A percentile compares a stretch with the other conserved stretches of the same genome.
These are phyloP conservation scores for Theretra japonica DNA, from an alignment of 2,888 invertebrate species.

Conservation along the genomic window DNA sequence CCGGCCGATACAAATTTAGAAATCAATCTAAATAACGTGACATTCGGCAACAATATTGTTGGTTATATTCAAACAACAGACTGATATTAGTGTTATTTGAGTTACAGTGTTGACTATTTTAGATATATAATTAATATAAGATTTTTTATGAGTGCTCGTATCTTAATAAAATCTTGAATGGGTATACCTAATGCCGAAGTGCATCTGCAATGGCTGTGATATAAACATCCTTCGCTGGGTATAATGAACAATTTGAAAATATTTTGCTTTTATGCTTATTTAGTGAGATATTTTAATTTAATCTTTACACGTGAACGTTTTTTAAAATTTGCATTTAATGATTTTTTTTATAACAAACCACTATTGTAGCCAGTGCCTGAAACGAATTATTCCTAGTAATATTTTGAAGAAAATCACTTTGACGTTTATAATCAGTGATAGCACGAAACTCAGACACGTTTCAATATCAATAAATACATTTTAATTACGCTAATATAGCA, in stretches of 20 bases:
- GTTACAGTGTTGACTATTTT: slow-evolving; percentile 50
- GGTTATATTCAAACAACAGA: slow-evolving; percentile 39
- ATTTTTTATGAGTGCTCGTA: slow-evolving; percentile 55
- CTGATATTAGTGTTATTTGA: slow-evolving; percentile 47
- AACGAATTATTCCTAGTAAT: neutral
- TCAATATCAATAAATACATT: neutral
- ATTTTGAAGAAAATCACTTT: neutral
- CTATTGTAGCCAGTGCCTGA: neutral
- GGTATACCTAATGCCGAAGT: slow-evolving; percentile 76
- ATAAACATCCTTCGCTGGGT: slow-evolving; percentile 76
- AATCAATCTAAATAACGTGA: slow-evolving; percentile 69
- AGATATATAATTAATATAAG: slow-evolving; percentile 36
- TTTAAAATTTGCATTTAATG: neutral
- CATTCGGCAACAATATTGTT: slow-evolving; percentile 54
- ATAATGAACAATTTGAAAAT: slow-evolving; percentile 46
- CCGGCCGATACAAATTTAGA: slow-evolving; percentile 66
- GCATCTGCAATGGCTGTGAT: slow-evolving; percentile 78
- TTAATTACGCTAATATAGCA: neutral
- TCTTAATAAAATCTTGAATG: slow-evolving; percentile 58
- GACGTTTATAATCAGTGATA: neutral
- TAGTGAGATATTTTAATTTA: slow-evolving; percentile 36
- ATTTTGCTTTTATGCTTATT: slow-evolving; percentile 56
- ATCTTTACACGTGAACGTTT: neutral
- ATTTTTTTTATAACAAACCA: neutral
- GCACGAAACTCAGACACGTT: slow-evolving; percentile 1